Conservation (phyloP, 2,797 vertebrate genomes). For the Streptopelia turtur region DNA sequence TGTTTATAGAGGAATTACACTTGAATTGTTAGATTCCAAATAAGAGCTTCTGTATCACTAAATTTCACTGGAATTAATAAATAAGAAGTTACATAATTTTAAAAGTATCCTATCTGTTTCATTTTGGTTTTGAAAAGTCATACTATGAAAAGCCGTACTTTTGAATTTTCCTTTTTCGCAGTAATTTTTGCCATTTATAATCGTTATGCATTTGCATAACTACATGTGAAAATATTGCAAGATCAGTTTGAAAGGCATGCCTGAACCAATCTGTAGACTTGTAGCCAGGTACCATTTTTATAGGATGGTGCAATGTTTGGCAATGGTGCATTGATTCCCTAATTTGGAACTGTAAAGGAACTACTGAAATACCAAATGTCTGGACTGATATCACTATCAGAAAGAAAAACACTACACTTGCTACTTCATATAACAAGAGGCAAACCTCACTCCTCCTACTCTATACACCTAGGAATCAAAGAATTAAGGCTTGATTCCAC, state of each 20-base stretch:
- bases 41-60: not conserved
- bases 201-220: not conserved
- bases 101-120: not conserved
- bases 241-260: not conserved
- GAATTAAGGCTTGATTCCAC: not conserved
- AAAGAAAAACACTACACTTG: not conserved
- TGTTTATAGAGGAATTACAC: not conserved
- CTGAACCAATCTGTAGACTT: not conserved
- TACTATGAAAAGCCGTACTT: not conserved
- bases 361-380: not conserved
- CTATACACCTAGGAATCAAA: not conserved
- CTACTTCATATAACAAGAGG: not conserved
- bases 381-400: fast-evolving
- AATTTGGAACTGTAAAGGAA: not conserved
- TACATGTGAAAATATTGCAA: not conserved
- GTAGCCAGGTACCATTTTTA: not conserved
- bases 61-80: not conserved
- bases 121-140: not conserved
- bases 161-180: not conserved
- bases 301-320: not conserved
- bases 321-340: not conserved
- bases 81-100: not conserved
- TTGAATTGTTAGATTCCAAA: not conserved
- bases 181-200: not conserved
- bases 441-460: not conserved